These are phyloP conservation scores for Pogonomyrmex californicus DNA, from an alignment of 1,140 invertebrate genomes.

Conservation along the genomic window DNA sequence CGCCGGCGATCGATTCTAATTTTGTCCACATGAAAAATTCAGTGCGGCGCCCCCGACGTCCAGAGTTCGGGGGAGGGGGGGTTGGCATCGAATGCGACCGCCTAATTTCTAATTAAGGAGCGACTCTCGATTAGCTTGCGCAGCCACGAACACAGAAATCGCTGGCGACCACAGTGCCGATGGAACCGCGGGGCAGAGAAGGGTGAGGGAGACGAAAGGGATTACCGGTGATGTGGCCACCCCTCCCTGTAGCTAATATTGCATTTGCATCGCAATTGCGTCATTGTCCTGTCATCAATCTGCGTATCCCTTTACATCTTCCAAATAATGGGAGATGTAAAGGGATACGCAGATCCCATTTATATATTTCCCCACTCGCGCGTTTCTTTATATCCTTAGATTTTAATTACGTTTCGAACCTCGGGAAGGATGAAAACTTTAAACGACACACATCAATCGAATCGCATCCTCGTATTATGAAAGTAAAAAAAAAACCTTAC, in stretches of 20 bases:
- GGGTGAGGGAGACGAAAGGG: not conserved
- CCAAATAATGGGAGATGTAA: too few relatives aligned
- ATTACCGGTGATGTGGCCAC: not conserved
- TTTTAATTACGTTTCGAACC: not conserved
- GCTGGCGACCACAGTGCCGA: slow-evolving; percentile 12
- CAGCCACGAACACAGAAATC: slow-evolving; percentile 51
- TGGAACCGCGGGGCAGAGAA: too few relatives aligned
- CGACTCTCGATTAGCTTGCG: slow-evolving; percentile 64
- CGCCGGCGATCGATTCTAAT: slow-evolving; percentile 68
- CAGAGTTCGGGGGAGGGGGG: not conserved
- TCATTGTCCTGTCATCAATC: slow-evolving; percentile 15
- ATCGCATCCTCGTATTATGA: not conserved
- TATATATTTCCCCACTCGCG: not conserved
- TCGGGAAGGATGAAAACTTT: not conserved
- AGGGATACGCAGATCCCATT: too few relatives aligned
- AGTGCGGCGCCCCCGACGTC: not conserved
- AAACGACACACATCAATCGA: not conserved
- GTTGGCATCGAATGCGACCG: slow-evolving; percentile 43
- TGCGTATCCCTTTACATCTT: not conserved
- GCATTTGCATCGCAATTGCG: slow-evolving; percentile 17
- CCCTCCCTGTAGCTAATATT: slow-evolving; percentile 1
- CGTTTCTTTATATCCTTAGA: not conserved
- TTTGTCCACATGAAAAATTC: slow-evolving; percentile 71
- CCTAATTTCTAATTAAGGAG: slow-evolving; percentile 75
- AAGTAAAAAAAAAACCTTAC: not conserved